A percentile compares a stretch with the other conserved stretches of the same genome.
These are phyloP conservation scores for Pediacus dermestoides DNA, from an alignment of 2,888 invertebrate species.

Conservation along the genomic window DNA sequence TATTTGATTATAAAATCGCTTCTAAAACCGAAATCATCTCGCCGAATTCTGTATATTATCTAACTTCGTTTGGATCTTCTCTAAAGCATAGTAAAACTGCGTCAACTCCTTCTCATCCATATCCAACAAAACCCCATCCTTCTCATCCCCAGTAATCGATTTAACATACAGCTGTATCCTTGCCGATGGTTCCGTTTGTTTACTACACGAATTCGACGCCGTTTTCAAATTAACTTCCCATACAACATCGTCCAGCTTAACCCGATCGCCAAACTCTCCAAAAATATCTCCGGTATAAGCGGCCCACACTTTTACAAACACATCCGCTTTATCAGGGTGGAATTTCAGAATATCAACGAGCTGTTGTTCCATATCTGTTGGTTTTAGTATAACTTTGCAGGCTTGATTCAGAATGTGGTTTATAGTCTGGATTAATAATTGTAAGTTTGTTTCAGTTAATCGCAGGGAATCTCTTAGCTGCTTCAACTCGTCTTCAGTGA, in stretches of 20 bases:
- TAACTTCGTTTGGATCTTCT: slow-evolving; percentile 51
- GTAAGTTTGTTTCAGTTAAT: slow-evolving; percentile 29
- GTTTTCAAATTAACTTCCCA: slow-evolving; percentile 58
- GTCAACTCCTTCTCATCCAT: slow-evolving; percentile 53
- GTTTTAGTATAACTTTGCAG: slow-evolving; percentile 54
- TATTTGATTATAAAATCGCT: too few species aligned
- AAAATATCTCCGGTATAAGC: slow-evolving; percentile 53
- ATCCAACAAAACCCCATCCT: slow-evolving; percentile 51
- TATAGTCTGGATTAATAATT: slow-evolving; percentile 38
- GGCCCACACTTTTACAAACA: slow-evolving; percentile 55
- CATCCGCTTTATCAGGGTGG: slow-evolving; percentile 54
- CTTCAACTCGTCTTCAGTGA: slow-evolving; percentile 36
- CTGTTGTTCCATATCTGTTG: slow-evolving; percentile 53
- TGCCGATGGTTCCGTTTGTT: slow-evolving; percentile 50
- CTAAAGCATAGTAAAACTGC: slow-evolving; percentile 54
- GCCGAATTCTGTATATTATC: slow-evolving; percentile 35
- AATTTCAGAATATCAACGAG: slow-evolving; percentile 52
- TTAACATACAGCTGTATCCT: slow-evolving; percentile 51
- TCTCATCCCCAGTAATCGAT: slow-evolving; percentile 29
- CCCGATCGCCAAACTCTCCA: slow-evolving; percentile 48
- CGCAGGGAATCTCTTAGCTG: slow-evolving; percentile 36
- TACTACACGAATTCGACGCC: slow-evolving; percentile 50
- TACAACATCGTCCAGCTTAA: slow-evolving; percentile 53
- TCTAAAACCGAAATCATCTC: too few species aligned
- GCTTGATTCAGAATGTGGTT: slow-evolving; percentile 52